Evolutionary conservation across 1,140 invertebrate genomes (phyloP), one percentile per base, ranked within the genome.

Genomic region (Pseudomyrmex concolor): DNA sequence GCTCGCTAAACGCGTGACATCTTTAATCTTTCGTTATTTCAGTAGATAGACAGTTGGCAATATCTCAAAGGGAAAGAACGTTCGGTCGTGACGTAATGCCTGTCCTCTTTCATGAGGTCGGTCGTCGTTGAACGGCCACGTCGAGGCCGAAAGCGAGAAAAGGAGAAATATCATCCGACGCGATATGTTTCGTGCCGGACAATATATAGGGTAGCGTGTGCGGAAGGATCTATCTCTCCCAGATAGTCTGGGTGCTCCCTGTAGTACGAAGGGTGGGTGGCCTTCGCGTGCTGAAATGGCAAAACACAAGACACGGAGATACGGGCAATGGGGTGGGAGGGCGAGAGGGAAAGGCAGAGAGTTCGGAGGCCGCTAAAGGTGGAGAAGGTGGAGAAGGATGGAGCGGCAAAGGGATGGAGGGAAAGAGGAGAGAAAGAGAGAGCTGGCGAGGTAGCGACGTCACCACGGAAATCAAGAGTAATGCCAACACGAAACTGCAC

Each of bases 401-500:
- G 34, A 34, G 34, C 5, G 34, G 34, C 34, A 7, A 34, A 45
- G 72, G 71, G 72, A 66, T 9, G 80, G 83, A 77, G 71, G 8
- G 34, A 74, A 57, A 51, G 60, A 17, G 17, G 22, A 17, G 89
- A 83, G 84, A 84, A 91, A 87, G 89, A 88, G 84, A 85, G 86
- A 68, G 71, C 84, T 86, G 83, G 88, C 90, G 90, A 91, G 91
- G 89, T 92, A 92, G 90, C 90, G 91, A 91, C 93, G 94, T 94
- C 93, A 93, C 92, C 91, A 89, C 93, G 93, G 92, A 94, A 94
- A 94, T 94, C 93, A 94, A 94, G 93, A 94, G 92, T 94, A 94
- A 94, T 94, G 93, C 94, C 93, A 94, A 94, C 94, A 94, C 92
- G 93, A 94, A 94, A 94, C 93, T 94, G 93, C 93, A 93, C 94